A percentile compares a stretch with the other conserved stretches of the same genome.
Conservation (phyloP, 2,888 invertebrate genomes). For the Dolomedes plantarius region DNA sequence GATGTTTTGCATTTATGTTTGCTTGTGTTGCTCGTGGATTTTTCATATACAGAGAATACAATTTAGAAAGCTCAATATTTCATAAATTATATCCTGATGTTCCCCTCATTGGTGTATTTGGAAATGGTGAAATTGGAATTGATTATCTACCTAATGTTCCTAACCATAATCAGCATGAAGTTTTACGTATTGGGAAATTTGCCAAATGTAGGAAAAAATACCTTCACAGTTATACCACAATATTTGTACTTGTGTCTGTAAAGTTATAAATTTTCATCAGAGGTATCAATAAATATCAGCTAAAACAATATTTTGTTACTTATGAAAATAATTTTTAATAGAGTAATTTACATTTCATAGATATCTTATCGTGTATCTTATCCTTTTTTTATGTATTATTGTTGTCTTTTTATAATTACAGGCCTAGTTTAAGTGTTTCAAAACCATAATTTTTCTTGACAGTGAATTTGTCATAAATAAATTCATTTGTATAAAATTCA, state of each 20-base stretch:
- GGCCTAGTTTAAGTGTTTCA: too few relatives aligned
- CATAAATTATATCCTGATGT: constrained; percentile 77
- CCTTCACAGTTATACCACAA: constrained; percentile 40
- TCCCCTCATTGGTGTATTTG: constrained; percentile 78
- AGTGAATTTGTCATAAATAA: too few relatives aligned
- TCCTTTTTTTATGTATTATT: too few relatives aligned
- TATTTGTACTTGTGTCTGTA: constrained; percentile 55
- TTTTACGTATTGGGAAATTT: background rate
- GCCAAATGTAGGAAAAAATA: background rate
- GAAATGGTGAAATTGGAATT: constrained; percentile 78
- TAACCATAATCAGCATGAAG: background rate
- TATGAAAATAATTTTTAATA: too few relatives aligned
- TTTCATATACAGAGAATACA: constrained; percentile 74
- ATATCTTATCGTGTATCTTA: too few relatives aligned
- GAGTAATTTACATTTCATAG: too few relatives aligned
- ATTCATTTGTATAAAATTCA: too few relatives aligned
- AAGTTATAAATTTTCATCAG: constrained; percentile 1
- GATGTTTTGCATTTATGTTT: constrained; percentile 77
- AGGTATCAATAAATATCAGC: too few relatives aligned
- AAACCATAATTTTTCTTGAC: too few relatives aligned
- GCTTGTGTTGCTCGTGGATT: constrained; percentile 78
- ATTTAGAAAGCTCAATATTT: constrained; percentile 77
- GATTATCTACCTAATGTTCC: constrained; percentile 73
- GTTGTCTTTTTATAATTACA: too few relatives aligned
- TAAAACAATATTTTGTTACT: too few relatives aligned